Evolutionary conservation across 2,888 invertebrate species (phyloP).

Genomic region (Leptinotarsa tumamoca): DNA sequence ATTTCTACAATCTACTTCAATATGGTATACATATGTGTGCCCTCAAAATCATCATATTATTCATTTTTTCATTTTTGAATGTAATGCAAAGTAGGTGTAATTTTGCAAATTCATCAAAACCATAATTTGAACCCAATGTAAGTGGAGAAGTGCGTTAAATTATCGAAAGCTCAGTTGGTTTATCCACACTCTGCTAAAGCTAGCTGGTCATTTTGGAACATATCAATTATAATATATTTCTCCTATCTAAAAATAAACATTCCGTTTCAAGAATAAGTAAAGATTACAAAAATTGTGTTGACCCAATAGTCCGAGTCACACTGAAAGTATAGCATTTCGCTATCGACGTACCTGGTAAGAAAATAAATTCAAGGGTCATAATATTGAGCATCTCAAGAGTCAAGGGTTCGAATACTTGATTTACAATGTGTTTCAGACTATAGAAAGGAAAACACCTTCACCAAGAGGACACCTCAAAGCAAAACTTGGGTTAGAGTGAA

Average conservation of each 20-base stretch:
- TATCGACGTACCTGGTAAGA: constrained; percentile 22
- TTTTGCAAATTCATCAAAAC: not conserved
- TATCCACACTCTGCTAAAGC: constrained; percentile 60
- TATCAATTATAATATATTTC: constrained; percentile 41
- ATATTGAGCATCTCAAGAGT: constrained; percentile 8
- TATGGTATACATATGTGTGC: not conserved
- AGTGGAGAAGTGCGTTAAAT: constrained; percentile 49
- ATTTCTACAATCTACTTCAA: constrained; percentile 3
- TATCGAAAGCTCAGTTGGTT: constrained; percentile 48
- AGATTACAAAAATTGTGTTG: constrained; percentile 29
- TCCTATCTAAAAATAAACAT: constrained; percentile 40
- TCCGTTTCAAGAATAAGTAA: constrained; percentile 35
- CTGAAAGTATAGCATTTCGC: constrained; percentile 35
- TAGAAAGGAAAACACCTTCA: constrained; percentile 3
- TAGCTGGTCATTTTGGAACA: constrained; percentile 61
- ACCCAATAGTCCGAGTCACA: constrained; percentile 3
- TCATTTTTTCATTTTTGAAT: not conserved
- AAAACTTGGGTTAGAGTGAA: constrained; percentile 21
- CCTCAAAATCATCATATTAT: not conserved
- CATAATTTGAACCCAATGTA: not conserved
- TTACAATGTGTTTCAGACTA: constrained; percentile 15
- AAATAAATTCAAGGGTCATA: constrained; percentile 5
- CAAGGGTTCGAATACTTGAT: not conserved
- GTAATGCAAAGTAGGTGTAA: not conserved
- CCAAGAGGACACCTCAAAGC: constrained; percentile 33